These are phyloP conservation scores for Otolemur garnettii DNA, from an alignment of 2,113 vertebrate genomes.

Conservation along the genomic window DNA sequence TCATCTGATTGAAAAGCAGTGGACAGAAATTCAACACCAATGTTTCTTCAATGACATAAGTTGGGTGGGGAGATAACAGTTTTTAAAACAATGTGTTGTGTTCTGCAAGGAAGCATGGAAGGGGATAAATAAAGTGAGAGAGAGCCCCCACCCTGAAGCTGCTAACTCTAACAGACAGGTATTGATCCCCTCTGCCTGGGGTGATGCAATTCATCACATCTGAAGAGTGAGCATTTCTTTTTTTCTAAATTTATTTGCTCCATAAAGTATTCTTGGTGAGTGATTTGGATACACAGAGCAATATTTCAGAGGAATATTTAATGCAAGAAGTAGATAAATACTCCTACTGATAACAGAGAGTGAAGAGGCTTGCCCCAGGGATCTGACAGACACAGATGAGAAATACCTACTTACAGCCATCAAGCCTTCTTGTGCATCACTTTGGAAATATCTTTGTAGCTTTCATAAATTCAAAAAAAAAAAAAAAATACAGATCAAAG, in stretches of 20 bases:
- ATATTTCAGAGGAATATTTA: neutral
- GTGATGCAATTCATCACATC: constrained; percentile 23
- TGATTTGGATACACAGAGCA: neutral
- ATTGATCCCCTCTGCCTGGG: neutral
- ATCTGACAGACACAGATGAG: neutral
- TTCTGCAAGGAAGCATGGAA: neutral
- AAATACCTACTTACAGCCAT: neutral
- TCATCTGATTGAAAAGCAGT: constrained; percentile 36
- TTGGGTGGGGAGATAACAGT: neutral
- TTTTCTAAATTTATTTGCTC: constrained; percentile 50
- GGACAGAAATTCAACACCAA: neutral
- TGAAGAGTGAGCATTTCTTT: constrained; percentile 48
- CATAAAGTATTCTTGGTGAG: constrained; percentile 25
- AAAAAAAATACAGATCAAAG: neutral
- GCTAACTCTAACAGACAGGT: neutral
- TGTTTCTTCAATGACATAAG: constrained; percentile 16
- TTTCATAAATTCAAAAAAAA: neutral
- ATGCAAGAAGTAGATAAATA: neutral
- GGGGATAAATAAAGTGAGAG: neutral
- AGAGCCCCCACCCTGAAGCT: neutral
- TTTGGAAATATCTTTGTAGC: neutral
- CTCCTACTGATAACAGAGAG: neutral
- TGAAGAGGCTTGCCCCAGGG: neutral
- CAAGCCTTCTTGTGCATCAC: neutral
- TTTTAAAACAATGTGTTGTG: constrained; percentile 2